Percentiles rank a stretch among this genome's conserved stretches.
phyloP scores from a whole-genome alignment of 2,888 invertebrate genomes.

The Drosophila mayaguana region DNA sequence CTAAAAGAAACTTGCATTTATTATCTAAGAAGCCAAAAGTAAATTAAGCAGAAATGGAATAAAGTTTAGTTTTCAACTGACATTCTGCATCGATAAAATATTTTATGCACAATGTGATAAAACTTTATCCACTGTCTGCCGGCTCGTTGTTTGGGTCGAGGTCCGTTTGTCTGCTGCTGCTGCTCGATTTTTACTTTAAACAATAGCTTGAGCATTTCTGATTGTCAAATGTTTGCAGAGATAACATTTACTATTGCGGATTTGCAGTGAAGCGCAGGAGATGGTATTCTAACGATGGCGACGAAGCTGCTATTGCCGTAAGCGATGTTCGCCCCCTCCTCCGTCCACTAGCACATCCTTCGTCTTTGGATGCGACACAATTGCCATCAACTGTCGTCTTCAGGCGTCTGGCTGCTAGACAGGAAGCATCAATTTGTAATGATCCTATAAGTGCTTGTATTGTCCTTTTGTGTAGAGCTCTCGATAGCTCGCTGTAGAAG shows the following conservation, averaged over 20 bases:
- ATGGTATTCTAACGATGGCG: conserved; percentile 61
- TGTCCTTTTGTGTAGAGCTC: conserved; percentile 59
- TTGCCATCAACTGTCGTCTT: conserved; percentile 60
- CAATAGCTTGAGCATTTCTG: conserved; percentile 79
- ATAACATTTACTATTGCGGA: conserved; percentile 77
- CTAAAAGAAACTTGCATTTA: background rate
- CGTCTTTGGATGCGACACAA: conserved; percentile 40
- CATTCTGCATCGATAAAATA: background rate
- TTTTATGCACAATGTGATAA: background rate
- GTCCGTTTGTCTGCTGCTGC: conserved; percentile 41
- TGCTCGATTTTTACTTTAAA: conserved; percentile 79
- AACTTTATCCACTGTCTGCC: conserved; percentile 13
- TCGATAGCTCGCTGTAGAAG: conserved; percentile 56
- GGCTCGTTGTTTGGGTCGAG: conserved; percentile 43
- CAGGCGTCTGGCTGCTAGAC: conserved; percentile 48
- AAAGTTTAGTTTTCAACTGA: background rate
- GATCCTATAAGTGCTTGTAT: conserved; percentile 76
- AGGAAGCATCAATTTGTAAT: conserved; percentile 78
- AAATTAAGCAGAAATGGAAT: conserved; percentile 4
- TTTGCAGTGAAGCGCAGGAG: conserved; percentile 65
- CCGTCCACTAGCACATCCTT: background rate
- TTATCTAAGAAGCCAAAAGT: background rate
- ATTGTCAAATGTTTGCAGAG: conserved; percentile 80
- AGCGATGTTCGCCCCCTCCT: conserved; percentile 35
- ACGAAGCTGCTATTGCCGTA: conserved; percentile 55